Base-by-base conservation (phyloP, 2,113 vertebrate species). In the Proterorhinus semilunaris region DNA sequence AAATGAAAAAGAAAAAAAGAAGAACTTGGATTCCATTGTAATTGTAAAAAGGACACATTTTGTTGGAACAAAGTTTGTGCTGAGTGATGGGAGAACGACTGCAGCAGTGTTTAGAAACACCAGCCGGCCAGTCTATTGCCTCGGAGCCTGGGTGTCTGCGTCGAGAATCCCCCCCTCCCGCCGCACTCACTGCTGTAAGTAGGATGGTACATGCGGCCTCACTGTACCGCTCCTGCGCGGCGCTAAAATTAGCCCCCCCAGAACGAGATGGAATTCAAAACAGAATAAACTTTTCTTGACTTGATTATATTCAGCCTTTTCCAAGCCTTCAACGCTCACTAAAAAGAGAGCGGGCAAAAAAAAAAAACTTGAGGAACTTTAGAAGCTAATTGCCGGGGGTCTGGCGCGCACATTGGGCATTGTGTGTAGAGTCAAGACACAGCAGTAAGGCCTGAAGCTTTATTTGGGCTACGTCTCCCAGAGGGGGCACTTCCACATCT, bases 251-350 rank as follows among this genome's bases (percentile, higher is more conserved):
- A 91, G 79, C 86, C 88, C 86, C 55, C 87, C 85, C 89, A 88
- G 88, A 91, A 90, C 85, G 89, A 88, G 87, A 91, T 89, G 84
- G 88, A 90, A 92, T 90, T 90, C 88, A 88, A 90, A 87, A 89
- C 83, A 89, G 90, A 89, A 90, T 91, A 90, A 91, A 91, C 86
- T 91, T 91, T 88, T 89, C 86, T 89, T 92, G 83, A 90, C 90
- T 91, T 91, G 91, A 92, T 93, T 92, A 92, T 89, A 87, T 88
- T 88, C 85, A 92, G 86, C 87, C 86, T 83, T 83, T 93, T 91
- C 90, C 88, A 90, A 92, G 84, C 79, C 27, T 91, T 79, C 68
- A 36, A 86, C 83, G 86, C 87, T 87, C 53, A 90, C 88, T 87
- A 83, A 84, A 90, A 85, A 83, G 83, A 76, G 79, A 88, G 82